Conservation (phyloP, 2,888 invertebrate genomes). For the Blomia tropicalis region DNA sequence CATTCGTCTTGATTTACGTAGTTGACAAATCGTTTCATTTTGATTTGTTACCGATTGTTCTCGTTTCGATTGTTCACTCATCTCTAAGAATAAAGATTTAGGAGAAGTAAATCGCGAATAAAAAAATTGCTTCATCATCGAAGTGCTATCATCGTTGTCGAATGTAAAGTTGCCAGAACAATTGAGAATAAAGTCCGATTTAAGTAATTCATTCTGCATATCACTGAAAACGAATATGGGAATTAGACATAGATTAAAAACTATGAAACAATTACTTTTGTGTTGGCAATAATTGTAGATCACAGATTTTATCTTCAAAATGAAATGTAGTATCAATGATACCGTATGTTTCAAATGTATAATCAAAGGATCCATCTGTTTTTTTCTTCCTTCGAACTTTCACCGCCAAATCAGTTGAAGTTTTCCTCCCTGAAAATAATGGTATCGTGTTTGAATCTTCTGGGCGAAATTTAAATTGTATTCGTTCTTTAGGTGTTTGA, state of each 20-base stretch:
- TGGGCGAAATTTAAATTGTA: constrained; percentile 62
- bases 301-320: constrained; percentile 15
- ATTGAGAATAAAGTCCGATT: constrained; percentile 15
- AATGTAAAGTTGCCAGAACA: neutral
- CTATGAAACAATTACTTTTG: neutral
- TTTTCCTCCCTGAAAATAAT: constrained; percentile 2
- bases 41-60: neutral
- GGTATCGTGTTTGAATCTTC: constrained; percentile 64
- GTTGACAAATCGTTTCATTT: neutral
- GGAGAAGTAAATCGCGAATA: constrained; percentile 5
- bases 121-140: constrained; percentile 9
- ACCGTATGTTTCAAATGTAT: constrained; percentile 1
- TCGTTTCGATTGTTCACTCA: neutral
- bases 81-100: neutral
- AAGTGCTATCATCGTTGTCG: neutral
- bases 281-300: constrained; percentile 5
- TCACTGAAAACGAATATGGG: neutral
- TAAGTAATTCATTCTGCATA: constrained; percentile 1
- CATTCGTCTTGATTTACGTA: constrained; percentile 2
- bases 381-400: constrained; percentile 14
- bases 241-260: neutral
- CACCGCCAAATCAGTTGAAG: constrained; percentile 3
- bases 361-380: constrained; percentile 7
- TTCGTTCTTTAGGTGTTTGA: constrained; percentile 44
- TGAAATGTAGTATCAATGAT: constrained; percentile 11